Evolutionary conservation across 2,888 invertebrate species (phyloP).

Genomic region (Linyphia triangularis): DNA sequence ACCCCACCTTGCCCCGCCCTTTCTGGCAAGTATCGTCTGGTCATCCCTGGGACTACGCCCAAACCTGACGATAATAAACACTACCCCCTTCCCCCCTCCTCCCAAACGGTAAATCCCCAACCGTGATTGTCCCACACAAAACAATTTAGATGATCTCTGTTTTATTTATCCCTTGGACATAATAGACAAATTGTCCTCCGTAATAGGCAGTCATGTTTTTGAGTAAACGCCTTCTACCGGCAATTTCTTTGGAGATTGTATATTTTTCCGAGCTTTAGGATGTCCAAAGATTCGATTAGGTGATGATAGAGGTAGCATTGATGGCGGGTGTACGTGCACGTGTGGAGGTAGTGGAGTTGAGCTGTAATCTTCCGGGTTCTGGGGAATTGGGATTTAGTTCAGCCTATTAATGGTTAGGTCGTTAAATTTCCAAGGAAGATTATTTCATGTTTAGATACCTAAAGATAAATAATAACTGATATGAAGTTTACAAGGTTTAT

Average conservation of each 20-base stretch:
- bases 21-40: conserved; percentile 21
- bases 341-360: not conserved
- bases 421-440: not conserved
- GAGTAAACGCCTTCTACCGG: conserved; percentile 28
- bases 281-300: conserved; percentile 22
- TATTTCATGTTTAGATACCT: not conserved
- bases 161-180: conserved; percentile 44
- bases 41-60: conserved; percentile 36
- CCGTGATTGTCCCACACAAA: conserved; percentile 36
- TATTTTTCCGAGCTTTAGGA: not conserved
- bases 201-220: conserved; percentile 20
- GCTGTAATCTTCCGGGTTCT: not conserved
- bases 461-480: too few relatives aligned
- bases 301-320: conserved; percentile 12
- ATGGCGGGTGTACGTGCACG: not conserved
- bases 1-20: conserved; percentile 14
- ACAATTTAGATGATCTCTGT: conserved; percentile 30
- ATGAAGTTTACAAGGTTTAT: too few relatives aligned
- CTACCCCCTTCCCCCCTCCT: not conserved
- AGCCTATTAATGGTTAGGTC: not conserved
- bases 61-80: conserved; percentile 45
- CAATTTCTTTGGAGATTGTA: not conserved
- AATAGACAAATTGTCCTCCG: not conserved
- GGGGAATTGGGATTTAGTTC: not conserved
- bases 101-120: conserved; percentile 2